These are phyloP conservation scores for Euura saliciscinereae DNA, from an alignment of 1,140 invertebrate genomes.

Conservation along the genomic window DNA sequence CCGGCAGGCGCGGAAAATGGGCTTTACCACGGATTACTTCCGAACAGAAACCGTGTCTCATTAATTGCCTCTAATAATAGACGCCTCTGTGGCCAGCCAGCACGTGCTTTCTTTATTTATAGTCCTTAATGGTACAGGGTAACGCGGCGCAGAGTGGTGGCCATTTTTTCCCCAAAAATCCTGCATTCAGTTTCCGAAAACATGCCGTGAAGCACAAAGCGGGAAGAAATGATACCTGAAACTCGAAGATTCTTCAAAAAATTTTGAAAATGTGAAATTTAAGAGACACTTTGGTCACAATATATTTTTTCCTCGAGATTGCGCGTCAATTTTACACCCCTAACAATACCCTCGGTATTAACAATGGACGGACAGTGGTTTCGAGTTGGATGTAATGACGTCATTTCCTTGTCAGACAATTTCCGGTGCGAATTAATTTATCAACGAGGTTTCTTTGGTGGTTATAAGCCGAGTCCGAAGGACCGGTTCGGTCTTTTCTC, in stretches of 20 bases:
- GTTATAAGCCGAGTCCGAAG: neutral
- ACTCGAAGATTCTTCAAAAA: too few relatives aligned
- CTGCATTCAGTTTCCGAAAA: too few relatives aligned
- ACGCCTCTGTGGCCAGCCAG: neutral
- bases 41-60: constrained; percentile 40
- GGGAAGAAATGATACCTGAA: too few relatives aligned
- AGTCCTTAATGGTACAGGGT: neutral
- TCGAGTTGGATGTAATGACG: constrained; percentile 36
- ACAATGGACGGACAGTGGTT: too few relatives aligned
- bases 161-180: too few relatives aligned
- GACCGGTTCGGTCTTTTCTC: neutral
- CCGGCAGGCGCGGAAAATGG: constrained; percentile 34
- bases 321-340: too few relatives aligned
- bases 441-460: constrained; percentile 28
- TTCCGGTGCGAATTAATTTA: constrained; percentile 56
- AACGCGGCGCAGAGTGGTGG: too few relatives aligned
- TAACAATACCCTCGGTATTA: too few relatives aligned
- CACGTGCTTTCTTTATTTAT: constrained; percentile 5
- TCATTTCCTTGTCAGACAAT: constrained; percentile 48
- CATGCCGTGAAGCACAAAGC: too few relatives aligned
- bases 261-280: too few relatives aligned
- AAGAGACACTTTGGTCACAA: too few relatives aligned
- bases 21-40: constrained; percentile 39
- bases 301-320: too few relatives aligned
- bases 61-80: constrained; percentile 47